Conservation (phyloP, 2,888 invertebrate genomes). For the Melinopterus prodromus region DNA sequence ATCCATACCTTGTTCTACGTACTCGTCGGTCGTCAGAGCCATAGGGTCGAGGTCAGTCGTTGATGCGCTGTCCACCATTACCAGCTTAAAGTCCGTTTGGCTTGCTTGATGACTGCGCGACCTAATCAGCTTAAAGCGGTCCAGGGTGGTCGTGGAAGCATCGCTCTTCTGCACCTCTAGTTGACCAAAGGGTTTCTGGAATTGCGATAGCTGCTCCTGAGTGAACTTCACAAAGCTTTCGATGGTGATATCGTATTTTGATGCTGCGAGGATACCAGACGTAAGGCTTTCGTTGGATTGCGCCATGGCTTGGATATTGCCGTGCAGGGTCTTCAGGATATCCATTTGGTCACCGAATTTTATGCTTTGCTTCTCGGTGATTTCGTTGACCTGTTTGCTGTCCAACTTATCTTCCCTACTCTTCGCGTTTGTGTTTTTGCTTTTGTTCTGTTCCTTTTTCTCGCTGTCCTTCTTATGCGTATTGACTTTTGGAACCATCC, state of each 20-base stretch:
- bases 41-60: neutral
- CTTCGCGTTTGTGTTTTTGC: neutral
- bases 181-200: neutral
- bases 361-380: neutral
- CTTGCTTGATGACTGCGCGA: neutral
- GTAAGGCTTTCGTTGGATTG: neutral
- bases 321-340: neutral
- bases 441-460: slow-evolving; percentile 4
- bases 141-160: neutral
- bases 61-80: neutral
- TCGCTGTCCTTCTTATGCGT: neutral
- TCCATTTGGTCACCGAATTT: neutral
- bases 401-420: neutral
- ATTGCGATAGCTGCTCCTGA: neutral
- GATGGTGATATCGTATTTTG: neutral
- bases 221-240: neutral
- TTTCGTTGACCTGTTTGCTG: neutral
- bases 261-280: neutral
- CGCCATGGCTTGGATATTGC: neutral
- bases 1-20: slow-evolving; percentile 15
- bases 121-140: neutral
- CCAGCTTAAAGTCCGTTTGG: neutral
- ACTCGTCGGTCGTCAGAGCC: neutral
- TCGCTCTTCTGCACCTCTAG: neutral
- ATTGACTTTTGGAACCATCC: neutral